phyloP scores from a whole-genome alignment of 2,888 invertebrate genomes.

The Tetanocera ferruginea region DNA sequence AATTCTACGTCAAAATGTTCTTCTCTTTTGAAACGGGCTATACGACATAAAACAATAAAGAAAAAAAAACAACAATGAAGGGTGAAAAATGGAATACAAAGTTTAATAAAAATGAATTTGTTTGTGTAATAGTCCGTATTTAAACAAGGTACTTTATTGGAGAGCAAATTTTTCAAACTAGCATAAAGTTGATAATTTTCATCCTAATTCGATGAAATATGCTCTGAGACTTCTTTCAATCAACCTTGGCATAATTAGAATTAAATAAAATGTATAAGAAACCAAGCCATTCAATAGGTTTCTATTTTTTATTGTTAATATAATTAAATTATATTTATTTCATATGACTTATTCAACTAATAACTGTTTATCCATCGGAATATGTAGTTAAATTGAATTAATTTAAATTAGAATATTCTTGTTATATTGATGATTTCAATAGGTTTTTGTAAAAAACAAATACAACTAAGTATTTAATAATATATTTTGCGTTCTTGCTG shows the following conservation, averaged over 20 bases:
- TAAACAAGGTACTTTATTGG: no score
- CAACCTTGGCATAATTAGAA: no score
- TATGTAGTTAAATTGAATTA: constrained; percentile 29
- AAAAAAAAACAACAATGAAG: constrained; percentile 16
- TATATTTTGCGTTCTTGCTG: constrained; percentile 7
- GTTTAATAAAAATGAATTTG: no score
- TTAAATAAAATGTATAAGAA: neutral
- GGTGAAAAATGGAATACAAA: neutral
- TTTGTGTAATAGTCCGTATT: no score
- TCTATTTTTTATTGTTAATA: constrained; percentile 24
- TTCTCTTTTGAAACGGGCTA: neutral
- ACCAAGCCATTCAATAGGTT: neutral
- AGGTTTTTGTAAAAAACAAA: constrained; percentile 13
- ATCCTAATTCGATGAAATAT: no score
- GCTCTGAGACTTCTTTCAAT: no score
- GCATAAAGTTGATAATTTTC: no score
- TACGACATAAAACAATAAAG: neutral
- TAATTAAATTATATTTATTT: constrained; percentile 34
- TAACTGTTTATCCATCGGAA: constrained; percentile 34
- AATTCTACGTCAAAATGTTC: no score
- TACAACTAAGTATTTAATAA: neutral
- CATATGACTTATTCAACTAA: constrained; percentile 33
- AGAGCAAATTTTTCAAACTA: no score
- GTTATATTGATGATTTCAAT: neutral
- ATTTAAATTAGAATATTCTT: constrained; percentile 31